Percentiles rank a stretch among this genome's conserved stretches.
Evolutionary conservation across 2,888 invertebrate species (phyloP).

Genomic region (Tachina lurida): DNA sequence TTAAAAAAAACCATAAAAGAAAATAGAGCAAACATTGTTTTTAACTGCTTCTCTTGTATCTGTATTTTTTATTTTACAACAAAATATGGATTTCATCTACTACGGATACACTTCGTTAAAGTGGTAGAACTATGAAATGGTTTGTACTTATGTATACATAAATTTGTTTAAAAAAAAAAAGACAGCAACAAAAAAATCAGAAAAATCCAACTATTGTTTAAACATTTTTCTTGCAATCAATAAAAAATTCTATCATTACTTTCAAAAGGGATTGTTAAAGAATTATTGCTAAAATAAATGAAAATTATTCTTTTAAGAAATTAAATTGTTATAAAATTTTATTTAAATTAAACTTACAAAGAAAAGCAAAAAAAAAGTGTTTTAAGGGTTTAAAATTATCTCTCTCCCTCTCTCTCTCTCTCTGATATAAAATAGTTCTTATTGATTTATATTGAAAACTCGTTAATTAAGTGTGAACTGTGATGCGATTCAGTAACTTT

Average conservation of each 20-base stretch:
- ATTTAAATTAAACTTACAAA: too few relatives aligned
- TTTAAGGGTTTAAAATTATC: too few relatives aligned
- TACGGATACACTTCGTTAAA: slow-evolving; percentile 34
- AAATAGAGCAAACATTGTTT: slow-evolving; percentile 42
- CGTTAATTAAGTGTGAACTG: too few relatives aligned
- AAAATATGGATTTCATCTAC: slow-evolving; percentile 30
- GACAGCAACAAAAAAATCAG: neutral
- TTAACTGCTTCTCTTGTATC: neutral
- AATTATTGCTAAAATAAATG: too few relatives aligned
- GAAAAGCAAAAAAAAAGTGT: too few relatives aligned
- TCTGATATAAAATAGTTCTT: too few relatives aligned
- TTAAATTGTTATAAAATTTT: too few relatives aligned
- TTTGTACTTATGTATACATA: slow-evolving; percentile 9
- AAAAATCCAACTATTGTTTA: neutral
- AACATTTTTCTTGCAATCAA: neutral
- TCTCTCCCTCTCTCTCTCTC: too few relatives aligned
- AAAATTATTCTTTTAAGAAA: too few relatives aligned
- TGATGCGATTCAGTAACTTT: too few relatives aligned
- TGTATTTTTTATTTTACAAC: neutral
- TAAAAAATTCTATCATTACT: neutral
- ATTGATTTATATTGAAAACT: too few relatives aligned
- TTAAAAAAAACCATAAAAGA: slow-evolving; percentile 28
- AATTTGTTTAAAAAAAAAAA: neutral
- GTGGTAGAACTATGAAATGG: slow-evolving; percentile 18
- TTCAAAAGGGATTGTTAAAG: neutral